Base-by-base conservation (phyloP, 2,888 invertebrate species). In the Baronia brevicornis region DNA sequence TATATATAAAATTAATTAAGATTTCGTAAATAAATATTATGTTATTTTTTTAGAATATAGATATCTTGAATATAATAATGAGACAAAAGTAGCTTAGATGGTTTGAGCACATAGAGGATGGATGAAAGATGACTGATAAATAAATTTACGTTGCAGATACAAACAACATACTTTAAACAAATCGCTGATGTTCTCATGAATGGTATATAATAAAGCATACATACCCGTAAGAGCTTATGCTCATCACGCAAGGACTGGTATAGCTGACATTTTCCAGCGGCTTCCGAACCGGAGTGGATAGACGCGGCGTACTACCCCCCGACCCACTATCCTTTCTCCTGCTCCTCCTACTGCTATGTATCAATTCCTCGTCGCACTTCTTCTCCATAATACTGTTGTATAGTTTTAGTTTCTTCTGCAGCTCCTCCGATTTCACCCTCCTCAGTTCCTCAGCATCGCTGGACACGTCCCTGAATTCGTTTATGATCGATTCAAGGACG, bases 381-480 rank as follows among this genome's bases (percentile, higher is more conserved):
- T 89, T 87, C 65, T 90, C 88, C 44, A 91, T 88, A 28, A 93
- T 92, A 64, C 90, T 89, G 41, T 89, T 87, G 39, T 91, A 90
- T 43, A 91, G 60, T 52, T 89, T 88, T 37, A 90, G 67, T 38
- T 90, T 90, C 44, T 74, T 61, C 44, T 78, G 68, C 48, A 67
- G 41, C 59, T 79, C 73, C 32, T 61, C 67, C 1, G 59, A 64
- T 34, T 54, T 74, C 4, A 56, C 58, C 2, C 63, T 47, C 3
- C 79, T 46, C 0, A 68, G 54, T 33, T 77, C 71, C 4, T 73
- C 74, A 0, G 58, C 62, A 9, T 78, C 77, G 10, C 55, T 57
- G 0, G 73, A 61, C 0, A 71, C 70, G 34, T 78, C 78, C 37
- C 60, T 51, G 30, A 79, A 80, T 43, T 82, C 78, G 42, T 78